Percentiles rank a stretch among this genome's conserved stretches.
Conservation (phyloP, 2,888 invertebrate species). For the Rotaria macrura region DNA sequence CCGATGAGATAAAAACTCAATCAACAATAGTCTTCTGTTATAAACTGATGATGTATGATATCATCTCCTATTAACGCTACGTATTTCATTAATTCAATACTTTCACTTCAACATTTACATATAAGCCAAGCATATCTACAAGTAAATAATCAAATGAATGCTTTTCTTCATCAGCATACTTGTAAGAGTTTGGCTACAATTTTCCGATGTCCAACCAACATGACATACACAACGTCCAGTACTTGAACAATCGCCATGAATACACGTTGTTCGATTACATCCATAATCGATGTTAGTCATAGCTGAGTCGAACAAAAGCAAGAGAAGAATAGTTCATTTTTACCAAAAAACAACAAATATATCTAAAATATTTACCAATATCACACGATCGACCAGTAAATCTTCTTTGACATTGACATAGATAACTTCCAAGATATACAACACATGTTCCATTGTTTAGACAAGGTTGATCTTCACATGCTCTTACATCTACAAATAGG, state of each 20-base stretch:
- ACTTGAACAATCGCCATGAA: background rate
- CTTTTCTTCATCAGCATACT: background rate
- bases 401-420: constrained; percentile 26
- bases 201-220: constrained; percentile 13
- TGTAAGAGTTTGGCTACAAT: constrained; percentile 21
- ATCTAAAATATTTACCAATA: background rate
- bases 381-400: constrained; percentile 30
- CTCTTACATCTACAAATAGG: background rate
- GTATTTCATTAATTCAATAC: no score
- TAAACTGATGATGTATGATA: no score
- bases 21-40: no score
- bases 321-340: background rate
- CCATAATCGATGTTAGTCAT: background rate
- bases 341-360: background rate
- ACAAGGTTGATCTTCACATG: constrained; percentile 30
- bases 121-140: background rate
- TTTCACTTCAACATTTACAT: no score
- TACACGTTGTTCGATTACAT: background rate
- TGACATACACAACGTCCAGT: constrained; percentile 21
- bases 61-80: no score
- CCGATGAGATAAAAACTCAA: no score
- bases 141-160: background rate
- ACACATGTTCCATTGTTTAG: constrained; percentile 29
- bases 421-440: constrained; percentile 18
- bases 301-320: background rate